Percentiles rank a stretch among this genome's conserved stretches.
Evolutionary conservation across 2,888 invertebrate genomes (phyloP).

Genomic region (Rhagium mordax): DNA sequence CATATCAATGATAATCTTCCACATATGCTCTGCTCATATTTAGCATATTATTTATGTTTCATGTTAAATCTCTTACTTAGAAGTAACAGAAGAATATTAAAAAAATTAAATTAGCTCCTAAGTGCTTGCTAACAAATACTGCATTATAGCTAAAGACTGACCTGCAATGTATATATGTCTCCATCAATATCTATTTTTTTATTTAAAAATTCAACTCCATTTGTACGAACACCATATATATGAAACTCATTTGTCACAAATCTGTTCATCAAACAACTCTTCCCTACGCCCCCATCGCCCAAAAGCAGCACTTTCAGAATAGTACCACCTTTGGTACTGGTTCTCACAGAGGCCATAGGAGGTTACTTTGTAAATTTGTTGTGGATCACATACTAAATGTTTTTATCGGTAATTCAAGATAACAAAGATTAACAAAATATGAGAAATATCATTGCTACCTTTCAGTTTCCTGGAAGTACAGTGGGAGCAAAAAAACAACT

Average conservation of each 20-base stretch:
- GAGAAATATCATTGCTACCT: no score
- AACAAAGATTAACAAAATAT: no score
- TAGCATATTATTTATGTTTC: no score
- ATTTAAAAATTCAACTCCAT: conserved; percentile 96
- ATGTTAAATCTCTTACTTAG: no score
- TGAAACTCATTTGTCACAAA: conserved; percentile 96
- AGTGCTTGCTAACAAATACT: neutral
- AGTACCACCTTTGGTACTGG: conserved; percentile 74
- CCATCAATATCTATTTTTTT: conserved; percentile 91
- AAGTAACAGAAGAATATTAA: neutral
- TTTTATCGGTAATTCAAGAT: neutral
- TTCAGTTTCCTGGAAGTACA: no score
- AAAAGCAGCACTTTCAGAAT: conserved; percentile 92
- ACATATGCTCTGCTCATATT: no score
- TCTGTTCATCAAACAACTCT: conserved; percentile 95
- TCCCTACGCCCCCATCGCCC: conserved; percentile 96
- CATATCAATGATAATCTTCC: no score
- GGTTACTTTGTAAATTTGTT: neutral
- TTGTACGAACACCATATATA: conserved; percentile 94
- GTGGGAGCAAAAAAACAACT: no score
- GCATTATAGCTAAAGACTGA: conserved; percentile 68
- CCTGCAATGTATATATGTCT: conserved; percentile 90
- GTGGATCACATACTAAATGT: conserved; percentile 28
- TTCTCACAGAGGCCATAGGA: conserved; percentile 5
- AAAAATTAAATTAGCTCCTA: neutral